Percentiles rank a stretch among this genome's conserved stretches.
Evolutionary conservation across 2,113 vertebrate species (phyloP).

Genomic region (Oxyura jamaicensis): DNA sequence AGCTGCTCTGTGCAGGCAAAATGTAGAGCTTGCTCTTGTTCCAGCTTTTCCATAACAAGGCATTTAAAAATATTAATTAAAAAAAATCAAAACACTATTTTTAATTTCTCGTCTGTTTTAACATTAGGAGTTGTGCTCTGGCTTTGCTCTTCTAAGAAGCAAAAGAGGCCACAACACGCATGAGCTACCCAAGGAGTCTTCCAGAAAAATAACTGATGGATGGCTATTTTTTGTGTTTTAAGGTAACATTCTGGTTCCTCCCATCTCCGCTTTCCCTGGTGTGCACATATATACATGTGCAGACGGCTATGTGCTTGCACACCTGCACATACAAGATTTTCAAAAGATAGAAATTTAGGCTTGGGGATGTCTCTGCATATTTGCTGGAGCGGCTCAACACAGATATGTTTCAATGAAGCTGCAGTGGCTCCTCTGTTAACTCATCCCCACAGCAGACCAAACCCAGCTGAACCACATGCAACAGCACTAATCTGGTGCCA

Average conservation of each 20-base stretch:
- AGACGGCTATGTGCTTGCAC: rapidly evolving
- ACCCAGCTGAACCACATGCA: not conserved
- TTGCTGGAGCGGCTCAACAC: not conserved
- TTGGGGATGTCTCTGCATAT: not conserved
- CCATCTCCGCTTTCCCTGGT: rapidly evolving
- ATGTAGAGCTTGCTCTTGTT: not conserved
- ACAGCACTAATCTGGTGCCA: not conserved
- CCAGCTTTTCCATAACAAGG: not conserved
- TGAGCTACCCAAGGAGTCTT: not conserved
- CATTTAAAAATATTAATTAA: not conserved
- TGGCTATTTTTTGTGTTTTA: not conserved
- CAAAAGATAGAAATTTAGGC: not conserved
- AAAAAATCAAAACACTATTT: not conserved
- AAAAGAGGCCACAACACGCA: rapidly evolving
- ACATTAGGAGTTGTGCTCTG: not conserved
- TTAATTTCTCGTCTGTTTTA: not conserved
- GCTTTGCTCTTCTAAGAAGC: not conserved
- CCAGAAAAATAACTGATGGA: not conserved
- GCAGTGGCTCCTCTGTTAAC: not conserved
- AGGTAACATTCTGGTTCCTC: not conserved
- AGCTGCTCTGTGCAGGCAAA: not conserved
- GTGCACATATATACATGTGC: rapidly evolving
- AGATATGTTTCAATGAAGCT: not conserved
- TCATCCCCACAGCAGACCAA: not conserved
- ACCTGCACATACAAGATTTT: not conserved